A percentile compares a stretch with the other conserved stretches of the same genome.
phyloP scores from a whole-genome alignment of 37 sponge, comb jelly and placozoan genomes.

The Ianthella basta region DNA sequence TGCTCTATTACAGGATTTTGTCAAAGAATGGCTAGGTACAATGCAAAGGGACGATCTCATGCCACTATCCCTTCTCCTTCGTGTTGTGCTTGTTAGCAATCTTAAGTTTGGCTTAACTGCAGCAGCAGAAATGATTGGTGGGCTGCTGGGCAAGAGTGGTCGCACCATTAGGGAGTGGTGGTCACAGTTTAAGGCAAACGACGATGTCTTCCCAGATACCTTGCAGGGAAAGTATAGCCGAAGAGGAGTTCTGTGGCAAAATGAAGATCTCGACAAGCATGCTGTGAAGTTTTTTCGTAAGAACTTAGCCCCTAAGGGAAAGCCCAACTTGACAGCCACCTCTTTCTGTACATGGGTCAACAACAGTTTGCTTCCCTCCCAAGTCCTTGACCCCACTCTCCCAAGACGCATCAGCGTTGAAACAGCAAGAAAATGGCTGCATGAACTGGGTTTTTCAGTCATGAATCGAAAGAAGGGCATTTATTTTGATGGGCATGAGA shows the following conservation, averaged over 20 bases:
- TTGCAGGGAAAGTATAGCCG: slow-evolving; percentile 39
- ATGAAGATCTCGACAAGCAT: slow-evolving; percentile 35
- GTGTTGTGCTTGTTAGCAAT: background rate
- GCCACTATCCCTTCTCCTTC: slow-evolving; percentile 30
- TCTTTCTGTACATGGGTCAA: slow-evolving; percentile 6
- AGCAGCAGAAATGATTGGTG: background rate
- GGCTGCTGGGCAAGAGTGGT: background rate
- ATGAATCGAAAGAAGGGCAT: slow-evolving; percentile 32
- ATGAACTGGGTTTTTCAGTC: slow-evolving; percentile 61
- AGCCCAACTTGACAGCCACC: slow-evolving; percentile 7
- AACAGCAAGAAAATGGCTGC: slow-evolving; percentile 56
- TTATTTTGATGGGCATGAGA: slow-evolving; percentile 70
- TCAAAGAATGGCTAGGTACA: slow-evolving; percentile 20
- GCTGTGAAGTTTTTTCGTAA: slow-evolving; percentile 33
- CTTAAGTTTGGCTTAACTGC: background rate
- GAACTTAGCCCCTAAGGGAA: slow-evolving; percentile 48
- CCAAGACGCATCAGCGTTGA: slow-evolving; percentile 46
- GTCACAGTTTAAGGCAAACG: slow-evolving; percentile 8
- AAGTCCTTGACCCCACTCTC: background rate
- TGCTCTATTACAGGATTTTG: background rate
- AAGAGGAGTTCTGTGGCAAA: slow-evolving; percentile 10
- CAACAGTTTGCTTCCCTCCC: background rate
- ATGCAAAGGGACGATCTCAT: slow-evolving; percentile 35
- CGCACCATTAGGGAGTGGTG: slow-evolving; percentile 43
- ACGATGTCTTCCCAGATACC: slow-evolving; percentile 36